Base-by-base conservation (phyloP, 2,888 invertebrate species). In the Pyralis farinalis region DNA sequence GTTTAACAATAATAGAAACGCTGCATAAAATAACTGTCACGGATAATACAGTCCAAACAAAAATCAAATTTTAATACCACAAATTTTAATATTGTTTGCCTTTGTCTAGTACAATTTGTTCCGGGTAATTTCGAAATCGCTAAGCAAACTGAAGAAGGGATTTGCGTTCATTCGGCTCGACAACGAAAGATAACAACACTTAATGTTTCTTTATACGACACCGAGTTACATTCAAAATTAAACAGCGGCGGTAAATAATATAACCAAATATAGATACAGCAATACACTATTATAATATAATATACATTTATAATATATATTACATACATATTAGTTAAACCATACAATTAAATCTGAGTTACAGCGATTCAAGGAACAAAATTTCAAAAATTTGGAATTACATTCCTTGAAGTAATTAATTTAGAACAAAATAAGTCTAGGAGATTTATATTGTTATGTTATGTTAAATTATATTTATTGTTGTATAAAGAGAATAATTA, bases 401-500 rank as follows among this genome's bases (percentile, higher is more conserved):
- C n/a, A n/a, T n/a, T n/a, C n/a, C n/a, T n/a, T n/a, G n/a, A n/a
- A n/a, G n/a, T n/a, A n/a, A n/a, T n/a, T n/a, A n/a, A n/a, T n/a
- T n/a, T n/a, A n/a, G n/a, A n/a, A n/a, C n/a, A n/a, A n/a, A n/a
- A n/a, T n/a, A n/a, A n/a, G n/a, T n/a, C n/a, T n/a, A n/a, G n/a
- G n/a, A n/a, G n/a, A n/a, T n/a, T n/a, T n/a, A n/a, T n/a, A n/a
- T n/a, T n/a, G n/a, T n/a, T n/a, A n/a, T n/a, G n/a, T n/a, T n/a
- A n/a, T n/a, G n/a, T n/a, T n/a, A n/a, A n/a, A 25, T 16, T 32
- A 67, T 63, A 67, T 76, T 77, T 75, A 79, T 71, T 64, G 75
- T 73, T 74, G 74, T 55, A 52, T 58, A 71, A 75, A 57, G 60
- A 71, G 65, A 66, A 74, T 76, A 76, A 82, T 80, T 74, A 76